These are phyloP conservation scores for Perizoma flavofasciatum DNA, from an alignment of 2,888 invertebrate species.

Conservation along the genomic window DNA sequence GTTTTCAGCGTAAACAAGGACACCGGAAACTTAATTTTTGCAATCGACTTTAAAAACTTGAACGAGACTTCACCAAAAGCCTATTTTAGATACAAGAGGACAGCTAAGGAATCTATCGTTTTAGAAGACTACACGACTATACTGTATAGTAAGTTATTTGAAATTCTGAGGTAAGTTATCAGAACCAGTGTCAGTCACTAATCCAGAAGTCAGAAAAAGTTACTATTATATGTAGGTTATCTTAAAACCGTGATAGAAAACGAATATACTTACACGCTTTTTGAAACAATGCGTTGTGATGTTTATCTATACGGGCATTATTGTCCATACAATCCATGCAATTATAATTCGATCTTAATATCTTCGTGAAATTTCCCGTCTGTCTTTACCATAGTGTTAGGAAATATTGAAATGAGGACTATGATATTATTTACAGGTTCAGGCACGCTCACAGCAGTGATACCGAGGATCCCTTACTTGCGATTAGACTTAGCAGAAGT, in stretches of 20 bases:
- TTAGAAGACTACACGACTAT: slow-evolving; percentile 25
- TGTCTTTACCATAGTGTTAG: too few relatives aligned
- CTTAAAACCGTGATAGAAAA: too few relatives aligned
- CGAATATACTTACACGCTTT: too few relatives aligned
- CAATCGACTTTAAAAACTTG: slow-evolving; percentile 22
- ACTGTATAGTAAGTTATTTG: slow-evolving; percentile 22
- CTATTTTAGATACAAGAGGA: slow-evolving; percentile 27
- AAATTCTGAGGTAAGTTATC: not conserved
- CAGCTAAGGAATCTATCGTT: slow-evolving; percentile 32
- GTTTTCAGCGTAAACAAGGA: slow-evolving; percentile 20
- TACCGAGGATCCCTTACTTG: slow-evolving; percentile 28
- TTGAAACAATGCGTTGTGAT: too few relatives aligned
- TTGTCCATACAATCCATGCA: too few relatives aligned
- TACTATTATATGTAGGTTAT: too few relatives aligned
- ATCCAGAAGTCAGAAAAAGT: too few relatives aligned
- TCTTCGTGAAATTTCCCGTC: too few relatives aligned
- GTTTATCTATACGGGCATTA: too few relatives aligned
- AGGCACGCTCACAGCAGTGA: slow-evolving; percentile 30
- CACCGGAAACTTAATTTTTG: slow-evolving; percentile 20
- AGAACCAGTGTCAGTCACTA: too few relatives aligned
- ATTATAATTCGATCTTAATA: too few relatives aligned
- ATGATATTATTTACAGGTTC: slow-evolving; percentile 16
- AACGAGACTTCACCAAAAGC: slow-evolving; percentile 22
- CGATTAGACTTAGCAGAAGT: slow-evolving; percentile 29
- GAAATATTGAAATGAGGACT: too few relatives aligned